Base-by-base conservation (phyloP, 1,140 invertebrate genomes). In the Drosophila novamexicana region DNA sequence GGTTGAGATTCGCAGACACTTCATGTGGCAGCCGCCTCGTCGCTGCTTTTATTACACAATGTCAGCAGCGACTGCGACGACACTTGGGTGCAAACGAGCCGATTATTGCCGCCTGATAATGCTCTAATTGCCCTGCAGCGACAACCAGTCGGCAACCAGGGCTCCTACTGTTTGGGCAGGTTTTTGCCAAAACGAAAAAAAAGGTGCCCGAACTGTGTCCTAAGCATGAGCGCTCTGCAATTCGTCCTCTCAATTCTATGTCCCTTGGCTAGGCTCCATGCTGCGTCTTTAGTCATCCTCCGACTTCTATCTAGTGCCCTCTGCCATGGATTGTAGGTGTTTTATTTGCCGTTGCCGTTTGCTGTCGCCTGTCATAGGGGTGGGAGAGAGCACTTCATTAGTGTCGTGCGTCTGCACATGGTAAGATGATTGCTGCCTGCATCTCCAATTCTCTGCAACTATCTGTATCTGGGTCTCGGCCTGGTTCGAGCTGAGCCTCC, bases 91-190 rank as follows among this genome's bases (percentile, higher is more conserved):
- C 83, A 86, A 86, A 86, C 83, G 83, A 86, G 83, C 64, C 83
- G 83, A 86, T 86, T 86, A 86, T 86, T 86, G 83, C 83, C 83
- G 83, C 83, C 79, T 88, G 83, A 86, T 86, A 86, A 79, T 82
- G 83, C 79, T 86, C 83, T 86, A 86, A 86, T 86, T 86, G 83
- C 83, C 83, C 76, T 74, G 83, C 83, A 88, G 83, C 74, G 61
- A 64, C 62, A 67, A 69, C 18, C 29, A 64, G 73, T 75, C 73
- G 73, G 54, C 68, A 57, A 22, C 12, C 65, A 56, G 76, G 50
- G 68, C 81, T 83, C 81, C 81, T 83, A 83, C 81, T 83, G 81
- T 83, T 83, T 64, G 71, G 79, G 73, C 63, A 8, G 50, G 50
- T 22, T 71, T 34, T 71, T 52, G 69, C 45, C 44, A 49, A 10